phyloP scores from a whole-genome alignment of 1,140 invertebrate genomes.

The Lethrus apterus region DNA sequence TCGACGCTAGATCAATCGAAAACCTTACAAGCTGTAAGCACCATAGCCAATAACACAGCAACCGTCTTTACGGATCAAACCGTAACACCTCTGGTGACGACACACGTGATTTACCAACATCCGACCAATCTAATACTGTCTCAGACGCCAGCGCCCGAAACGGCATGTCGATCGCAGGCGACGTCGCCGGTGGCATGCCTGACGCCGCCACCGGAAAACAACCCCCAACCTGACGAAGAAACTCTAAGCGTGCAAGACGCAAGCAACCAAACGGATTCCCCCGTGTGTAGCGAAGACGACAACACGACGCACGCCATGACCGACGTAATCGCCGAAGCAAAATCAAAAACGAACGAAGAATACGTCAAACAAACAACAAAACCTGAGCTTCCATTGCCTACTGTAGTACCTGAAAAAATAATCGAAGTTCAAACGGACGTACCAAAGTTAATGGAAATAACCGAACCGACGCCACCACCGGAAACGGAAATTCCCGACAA shows the following conservation, averaged over 20 bases:
- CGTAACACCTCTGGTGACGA: conserved; percentile 38
- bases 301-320: conserved; percentile 22
- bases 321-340: conserved; percentile 22
- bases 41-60: conserved; percentile 45
- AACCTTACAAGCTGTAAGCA: conserved; percentile 49
- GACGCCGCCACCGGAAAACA: conserved; percentile 52
- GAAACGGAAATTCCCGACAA: conserved; percentile 21
- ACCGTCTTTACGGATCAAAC: conserved; percentile 40
- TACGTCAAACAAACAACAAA: conserved; percentile 2
- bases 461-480: conserved; percentile 15
- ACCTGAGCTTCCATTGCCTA: conserved; percentile 19
- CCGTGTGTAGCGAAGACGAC: conserved; percentile 50
- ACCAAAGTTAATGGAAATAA: background rate
- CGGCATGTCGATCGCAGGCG: conserved; percentile 48
- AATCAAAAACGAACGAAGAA: conserved; percentile 11
- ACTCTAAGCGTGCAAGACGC: conserved; percentile 60
- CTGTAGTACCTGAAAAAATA: conserved; percentile 17
- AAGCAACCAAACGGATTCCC: conserved; percentile 69
- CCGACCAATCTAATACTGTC: conserved; percentile 40
- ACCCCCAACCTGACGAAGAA: conserved; percentile 36
- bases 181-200: conserved; percentile 50
- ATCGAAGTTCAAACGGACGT: background rate
- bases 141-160: conserved; percentile 30
- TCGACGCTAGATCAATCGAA: conserved; percentile 48
- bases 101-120: conserved; percentile 49